Conservation (phyloP, 1,140 invertebrate genomes). For the Sycophaga agraensis region DNA sequence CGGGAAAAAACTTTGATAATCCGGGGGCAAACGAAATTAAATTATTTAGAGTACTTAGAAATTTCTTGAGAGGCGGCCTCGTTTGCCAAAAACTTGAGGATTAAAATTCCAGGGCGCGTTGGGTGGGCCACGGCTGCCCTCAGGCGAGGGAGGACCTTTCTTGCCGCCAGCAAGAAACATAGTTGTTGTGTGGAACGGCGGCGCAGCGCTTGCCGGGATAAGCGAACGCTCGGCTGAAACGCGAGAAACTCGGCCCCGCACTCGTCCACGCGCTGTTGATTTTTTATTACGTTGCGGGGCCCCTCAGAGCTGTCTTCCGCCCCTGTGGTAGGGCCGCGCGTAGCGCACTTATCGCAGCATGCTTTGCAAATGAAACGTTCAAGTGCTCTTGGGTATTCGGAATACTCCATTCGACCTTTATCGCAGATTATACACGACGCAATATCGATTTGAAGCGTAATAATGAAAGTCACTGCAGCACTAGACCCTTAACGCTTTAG, state of each 20-base stretch:
- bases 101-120: conserved; percentile 45
- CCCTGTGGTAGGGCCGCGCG: neutral
- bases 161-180: no score
- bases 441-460: no score
- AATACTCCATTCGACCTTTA: no score
- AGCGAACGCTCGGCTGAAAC: conserved; percentile 1
- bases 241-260: conserved; percentile 35
- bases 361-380: neutral
- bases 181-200: no score
- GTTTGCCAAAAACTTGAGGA: conserved; percentile 49
- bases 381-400: no score
- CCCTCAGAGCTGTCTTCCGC: no score
- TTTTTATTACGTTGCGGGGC: conserved; percentile 27
- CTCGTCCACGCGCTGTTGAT: conserved; percentile 29
- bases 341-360: neutral
- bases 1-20: no score
- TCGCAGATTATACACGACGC: no score
- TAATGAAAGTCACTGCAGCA: no score
- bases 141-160: no score
- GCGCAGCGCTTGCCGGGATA: neutral
- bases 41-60: conserved; percentile 44
- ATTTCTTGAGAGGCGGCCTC: conserved; percentile 36
- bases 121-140: conserved; percentile 32
- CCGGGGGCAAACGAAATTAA: no score
- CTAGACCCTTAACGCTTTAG: no score